Base-by-base conservation (phyloP, 2,113 vertebrate species). In the Colistium nudipinnis region DNA sequence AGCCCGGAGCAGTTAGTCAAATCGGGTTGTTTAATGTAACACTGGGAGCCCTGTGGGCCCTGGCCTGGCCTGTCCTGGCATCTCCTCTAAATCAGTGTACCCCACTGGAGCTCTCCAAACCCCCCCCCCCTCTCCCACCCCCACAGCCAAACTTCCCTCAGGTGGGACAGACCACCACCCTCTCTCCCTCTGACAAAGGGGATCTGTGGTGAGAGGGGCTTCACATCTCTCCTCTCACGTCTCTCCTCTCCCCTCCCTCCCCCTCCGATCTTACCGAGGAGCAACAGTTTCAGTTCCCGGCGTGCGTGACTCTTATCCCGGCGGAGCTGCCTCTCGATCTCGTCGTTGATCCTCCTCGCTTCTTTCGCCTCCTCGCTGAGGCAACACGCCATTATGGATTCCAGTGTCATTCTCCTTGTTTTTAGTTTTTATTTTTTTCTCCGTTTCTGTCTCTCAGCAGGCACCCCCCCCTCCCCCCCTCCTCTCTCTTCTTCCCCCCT, bases 341-440 rank as follows among this genome's bases (percentile, higher is more conserved):
- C 96, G 79, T 95, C 96, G 92, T 98, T 97, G 94, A 97, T 98
- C 91, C 96, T 84, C 83, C 95, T 91, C 62, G 95, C 95, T 92
- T 98, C 96, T 84, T 98, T 97, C 88, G 94, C 95, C 94, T 97
- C 96, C 76, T 97, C 96, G 88, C 94, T 96, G 86, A 97, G 94
- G 92, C 96, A 97, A 85, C 96, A 97, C 92, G 96, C 94, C 95
- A 97, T 96, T 82, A 96, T 95, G 93, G 95, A 96, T 79, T 95
- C 94, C 89, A 95, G 92, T 83, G 95, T 95, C 95, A 95, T 95
- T 88, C 69, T 27, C 81, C 78, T 87, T 73, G 57, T 30, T 22
- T 56, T 16, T 22, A 10, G 6, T n/a, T 11, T 65, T 17, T 28
- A 20, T 35, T 45, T 53, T 22, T 17, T 28, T 27, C 25, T 44